A percentile compares a stretch with the other conserved stretches of the same genome.
Evolutionary conservation across 1,140 invertebrate species (phyloP).

Genomic region (Plutomurus gul): DNA sequence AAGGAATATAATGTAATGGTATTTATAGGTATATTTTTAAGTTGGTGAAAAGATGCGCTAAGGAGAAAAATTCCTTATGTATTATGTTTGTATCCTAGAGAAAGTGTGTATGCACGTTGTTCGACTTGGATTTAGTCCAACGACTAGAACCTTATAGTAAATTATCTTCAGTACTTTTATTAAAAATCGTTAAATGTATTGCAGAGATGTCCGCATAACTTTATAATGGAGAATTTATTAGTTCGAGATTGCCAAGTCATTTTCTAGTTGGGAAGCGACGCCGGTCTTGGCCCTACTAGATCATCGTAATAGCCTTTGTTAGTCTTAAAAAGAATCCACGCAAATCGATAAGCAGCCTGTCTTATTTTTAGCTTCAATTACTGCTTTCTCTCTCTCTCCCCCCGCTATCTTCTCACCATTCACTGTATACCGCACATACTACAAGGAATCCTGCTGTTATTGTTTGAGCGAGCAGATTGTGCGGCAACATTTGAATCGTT

Average conservation of each 20-base stretch:
- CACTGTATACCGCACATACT: too few relatives aligned
- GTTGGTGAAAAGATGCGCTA: too few relatives aligned
- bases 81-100: too few relatives aligned
- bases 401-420: too few relatives aligned
- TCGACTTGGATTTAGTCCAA: constrained; percentile 12
- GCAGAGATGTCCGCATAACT: constrained; percentile 14
- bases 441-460: too few relatives aligned
- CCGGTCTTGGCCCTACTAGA: constrained; percentile 12
- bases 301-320: not conserved
- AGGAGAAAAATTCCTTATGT: too few relatives aligned
- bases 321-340: not conserved
- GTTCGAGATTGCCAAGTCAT: constrained; percentile 23
- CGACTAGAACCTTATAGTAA: constrained; percentile 9
- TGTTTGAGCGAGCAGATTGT: too few relatives aligned
- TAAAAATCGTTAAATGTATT: constrained; percentile 28
- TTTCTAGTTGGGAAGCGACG: not conserved
- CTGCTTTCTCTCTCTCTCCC: too few relatives aligned
- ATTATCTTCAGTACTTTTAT: constrained; percentile 28
- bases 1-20: too few relatives aligned
- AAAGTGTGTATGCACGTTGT: not conserved
- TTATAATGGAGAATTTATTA: constrained; percentile 29
- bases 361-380: too few relatives aligned
- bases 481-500: too few relatives aligned
- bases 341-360: not conserved
- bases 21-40: too few relatives aligned